These are phyloP conservation scores for Pristionchus exspectatus DNA, from an alignment of 2,888 invertebrate species.

Conservation along the genomic window DNA sequence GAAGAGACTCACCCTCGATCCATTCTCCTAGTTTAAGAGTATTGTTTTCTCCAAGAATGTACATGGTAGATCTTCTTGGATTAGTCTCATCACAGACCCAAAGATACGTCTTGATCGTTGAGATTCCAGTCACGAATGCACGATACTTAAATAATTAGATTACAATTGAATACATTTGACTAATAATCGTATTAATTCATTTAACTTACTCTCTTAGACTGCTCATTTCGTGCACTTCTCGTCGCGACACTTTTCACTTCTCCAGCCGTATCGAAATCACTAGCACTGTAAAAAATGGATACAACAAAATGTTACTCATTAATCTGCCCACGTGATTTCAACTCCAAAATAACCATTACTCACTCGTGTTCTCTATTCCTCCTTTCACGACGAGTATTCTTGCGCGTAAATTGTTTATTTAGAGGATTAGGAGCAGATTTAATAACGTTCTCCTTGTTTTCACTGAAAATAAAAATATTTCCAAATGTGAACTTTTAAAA, in stretches of 20 bases:
- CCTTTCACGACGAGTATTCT: too few relatives aligned
- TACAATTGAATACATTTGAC: neutral
- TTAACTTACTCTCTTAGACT: neutral
- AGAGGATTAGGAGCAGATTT: neutral
- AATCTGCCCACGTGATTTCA: too few relatives aligned
- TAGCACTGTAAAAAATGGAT: neutral
- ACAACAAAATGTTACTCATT: neutral
- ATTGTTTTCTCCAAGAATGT: neutral
- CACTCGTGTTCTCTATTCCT: neutral
- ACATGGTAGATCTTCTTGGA: slow-evolving; percentile 22
- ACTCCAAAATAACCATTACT: neutral
- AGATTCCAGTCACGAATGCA: slow-evolving; percentile 35
- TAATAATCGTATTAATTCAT: neutral
- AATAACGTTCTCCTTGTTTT: neutral
- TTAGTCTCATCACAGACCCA: slow-evolving; percentile 21
- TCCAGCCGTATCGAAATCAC: neutral
- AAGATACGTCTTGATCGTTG: neutral
- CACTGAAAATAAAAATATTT: neutral
- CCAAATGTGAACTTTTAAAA: too few relatives aligned
- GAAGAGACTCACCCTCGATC: neutral
- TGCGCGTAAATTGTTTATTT: neutral
- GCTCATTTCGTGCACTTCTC: neutral
- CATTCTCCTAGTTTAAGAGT: slow-evolving; percentile 11
- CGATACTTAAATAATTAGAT: neutral
- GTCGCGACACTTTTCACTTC: neutral